Conservation (phyloP, 2,113 vertebrate species). For the Jacana jacana region DNA sequence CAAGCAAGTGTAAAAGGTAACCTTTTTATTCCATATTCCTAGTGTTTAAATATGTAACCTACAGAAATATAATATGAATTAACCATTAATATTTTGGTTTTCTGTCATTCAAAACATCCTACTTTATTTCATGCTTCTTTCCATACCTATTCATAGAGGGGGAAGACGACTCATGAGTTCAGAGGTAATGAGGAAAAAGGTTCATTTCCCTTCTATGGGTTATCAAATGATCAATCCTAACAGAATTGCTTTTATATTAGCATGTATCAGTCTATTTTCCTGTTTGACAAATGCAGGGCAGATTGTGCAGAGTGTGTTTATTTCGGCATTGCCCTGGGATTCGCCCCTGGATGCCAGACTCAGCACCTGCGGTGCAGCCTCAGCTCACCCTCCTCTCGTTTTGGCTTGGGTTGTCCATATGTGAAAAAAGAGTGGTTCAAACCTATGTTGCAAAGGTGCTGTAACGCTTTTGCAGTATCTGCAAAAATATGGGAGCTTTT, state of each 20-base stretch:
- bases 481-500: background rate
- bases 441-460: background rate
- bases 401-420: too few relatives aligned
- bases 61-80: background rate
- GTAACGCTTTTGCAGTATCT: background rate
- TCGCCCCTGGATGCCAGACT: background rate
- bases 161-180: background rate
- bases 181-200: background rate
- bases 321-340: background rate
- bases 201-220: background rate
- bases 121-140: background rate
- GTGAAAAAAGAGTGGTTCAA: too few relatives aligned
- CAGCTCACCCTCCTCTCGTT: background rate
- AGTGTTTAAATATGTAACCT: background rate
- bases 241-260: background rate
- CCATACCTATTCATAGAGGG: too few relatives aligned
- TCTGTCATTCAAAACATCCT: background rate
- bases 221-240: background rate
- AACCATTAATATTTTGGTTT: background rate
- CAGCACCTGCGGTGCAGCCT: too few relatives aligned
- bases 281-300: background rate
- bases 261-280: background rate
- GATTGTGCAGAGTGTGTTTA: accelerated
- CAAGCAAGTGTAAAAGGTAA: background rate
- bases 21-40: background rate